These are phyloP conservation scores for Cyphomyrmex costatus DNA, from an alignment of 1,140 invertebrate species.

Conservation along the genomic window DNA sequence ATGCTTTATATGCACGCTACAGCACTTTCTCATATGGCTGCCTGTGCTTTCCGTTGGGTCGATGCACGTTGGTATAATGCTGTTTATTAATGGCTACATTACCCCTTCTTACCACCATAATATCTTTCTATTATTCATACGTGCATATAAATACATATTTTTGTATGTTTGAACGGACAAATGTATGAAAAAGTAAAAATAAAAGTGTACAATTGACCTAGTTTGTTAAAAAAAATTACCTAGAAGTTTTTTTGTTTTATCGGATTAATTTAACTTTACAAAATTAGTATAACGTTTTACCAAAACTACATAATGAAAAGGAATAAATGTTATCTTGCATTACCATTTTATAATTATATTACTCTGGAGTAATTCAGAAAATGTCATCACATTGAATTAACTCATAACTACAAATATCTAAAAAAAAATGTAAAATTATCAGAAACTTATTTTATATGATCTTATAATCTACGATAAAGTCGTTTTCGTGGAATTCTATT, in stretches of 20 bases:
- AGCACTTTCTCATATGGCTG: slow-evolving; percentile 15
- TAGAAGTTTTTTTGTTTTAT: slow-evolving; percentile 10
- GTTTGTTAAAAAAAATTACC: slow-evolving; percentile 12
- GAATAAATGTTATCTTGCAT: background rate
- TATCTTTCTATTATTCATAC: background rate
- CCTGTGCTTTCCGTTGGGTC: background rate
- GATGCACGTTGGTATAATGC: slow-evolving; percentile 33
- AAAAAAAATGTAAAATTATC: background rate
- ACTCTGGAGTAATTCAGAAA: background rate
- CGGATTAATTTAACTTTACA: background rate
- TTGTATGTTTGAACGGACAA: slow-evolving; percentile 1
- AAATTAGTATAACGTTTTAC: background rate
- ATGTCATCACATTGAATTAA: background rate
- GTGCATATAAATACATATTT: slow-evolving; percentile 1
- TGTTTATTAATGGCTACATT: slow-evolving; percentile 47
- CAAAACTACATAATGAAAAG: background rate
- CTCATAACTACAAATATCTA: background rate
- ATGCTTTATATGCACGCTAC: background rate
- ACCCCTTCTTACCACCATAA: background rate
- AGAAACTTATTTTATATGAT: background rate
- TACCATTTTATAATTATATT: background rate
- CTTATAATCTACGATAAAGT: slow-evolving; percentile 1
- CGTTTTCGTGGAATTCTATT: background rate
- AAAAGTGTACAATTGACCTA: slow-evolving; percentile 12
- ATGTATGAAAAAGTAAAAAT: slow-evolving; percentile 2